Percentiles rank a stretch among this genome's conserved stretches.
Evolutionary conservation across 2,113 vertebrate species (phyloP).

Genomic region (Nothoprocta perdicaria): DNA sequence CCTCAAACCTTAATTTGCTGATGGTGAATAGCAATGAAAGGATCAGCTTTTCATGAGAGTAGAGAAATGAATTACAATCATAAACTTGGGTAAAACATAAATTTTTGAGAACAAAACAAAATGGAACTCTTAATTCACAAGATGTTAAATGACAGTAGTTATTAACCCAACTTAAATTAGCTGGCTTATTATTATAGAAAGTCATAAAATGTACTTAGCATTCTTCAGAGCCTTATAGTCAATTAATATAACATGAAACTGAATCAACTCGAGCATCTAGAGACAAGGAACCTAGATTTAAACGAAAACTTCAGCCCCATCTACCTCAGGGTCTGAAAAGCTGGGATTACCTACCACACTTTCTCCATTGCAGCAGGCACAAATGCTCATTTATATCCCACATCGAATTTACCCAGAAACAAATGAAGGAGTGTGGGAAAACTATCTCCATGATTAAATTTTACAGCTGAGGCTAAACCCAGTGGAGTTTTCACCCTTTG

Average conservation of each 20-base stretch:
- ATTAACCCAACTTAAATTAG: constrained; percentile 67
- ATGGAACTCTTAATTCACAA: constrained; percentile 51
- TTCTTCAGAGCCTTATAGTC: constrained; percentile 50
- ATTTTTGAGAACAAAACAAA: constrained; percentile 29
- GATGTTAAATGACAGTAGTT: constrained; percentile 36
- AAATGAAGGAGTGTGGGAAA: constrained; percentile 32
- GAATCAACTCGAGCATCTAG: constrained; percentile 58
- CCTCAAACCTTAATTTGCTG: background rate
- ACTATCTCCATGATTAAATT: constrained; percentile 39
- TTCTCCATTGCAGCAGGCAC: constrained; percentile 13
- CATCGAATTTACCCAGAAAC: constrained; percentile 45
- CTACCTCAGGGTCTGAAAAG: constrained; percentile 52
- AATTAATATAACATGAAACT: constrained; percentile 70
- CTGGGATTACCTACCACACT: constrained; percentile 40
- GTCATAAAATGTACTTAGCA: constrained; percentile 63
- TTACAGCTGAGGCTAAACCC: constrained; percentile 30
- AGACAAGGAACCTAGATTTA: constrained; percentile 54
- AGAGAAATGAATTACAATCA: constrained; percentile 13
- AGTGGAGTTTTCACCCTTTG: constrained; percentile 57
- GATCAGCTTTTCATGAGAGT: background rate
- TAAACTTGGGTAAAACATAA: constrained; percentile 29
- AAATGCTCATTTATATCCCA: constrained; percentile 18
- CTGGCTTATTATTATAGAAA: constrained; percentile 57
- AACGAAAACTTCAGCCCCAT: constrained; percentile 46
- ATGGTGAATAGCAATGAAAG: background rate